phyloP scores from a whole-genome alignment of 2,797 vertebrate species.

The Gallinago stenura region DNA sequence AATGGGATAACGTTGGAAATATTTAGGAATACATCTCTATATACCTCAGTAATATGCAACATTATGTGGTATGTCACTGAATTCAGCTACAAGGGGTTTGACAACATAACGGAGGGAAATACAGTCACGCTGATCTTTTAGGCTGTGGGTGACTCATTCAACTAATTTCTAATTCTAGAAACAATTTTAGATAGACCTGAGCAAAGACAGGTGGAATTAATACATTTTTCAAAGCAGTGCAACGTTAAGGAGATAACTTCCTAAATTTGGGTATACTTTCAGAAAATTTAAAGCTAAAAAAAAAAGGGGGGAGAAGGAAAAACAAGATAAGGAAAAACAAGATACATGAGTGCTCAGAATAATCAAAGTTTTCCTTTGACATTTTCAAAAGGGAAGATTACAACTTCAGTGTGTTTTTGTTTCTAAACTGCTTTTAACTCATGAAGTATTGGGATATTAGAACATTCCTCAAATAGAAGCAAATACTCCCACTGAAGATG shows the following conservation, averaged over 20 bases:
- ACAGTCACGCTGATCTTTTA: not conserved
- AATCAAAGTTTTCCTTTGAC: not conserved
- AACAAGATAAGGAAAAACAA: not conserved
- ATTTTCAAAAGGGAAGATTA: not conserved
- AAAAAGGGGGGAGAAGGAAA: not conserved
- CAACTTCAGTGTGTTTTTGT: not conserved
- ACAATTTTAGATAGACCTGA: not conserved
- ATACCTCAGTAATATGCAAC: not conserved
- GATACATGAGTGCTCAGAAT: not conserved
- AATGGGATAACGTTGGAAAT: not conserved
- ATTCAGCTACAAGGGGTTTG: not conserved
- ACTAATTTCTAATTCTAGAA: not conserved
- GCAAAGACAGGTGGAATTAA: not conserved
- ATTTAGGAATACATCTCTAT: not conserved
- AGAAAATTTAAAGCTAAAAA: not conserved
- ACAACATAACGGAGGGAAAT: not conserved
- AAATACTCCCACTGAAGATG: not conserved
- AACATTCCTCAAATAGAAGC: not conserved
- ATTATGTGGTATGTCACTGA: not conserved
- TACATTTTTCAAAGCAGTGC: not conserved
- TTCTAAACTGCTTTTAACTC: not conserved
- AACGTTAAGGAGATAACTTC: not conserved
- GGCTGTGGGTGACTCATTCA: not conserved
- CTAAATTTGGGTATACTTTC: not conserved
- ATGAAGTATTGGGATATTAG: not conserved